These are phyloP conservation scores for Arctia plantaginis DNA, from an alignment of 2,888 invertebrate genomes.

Conservation along the genomic window DNA sequence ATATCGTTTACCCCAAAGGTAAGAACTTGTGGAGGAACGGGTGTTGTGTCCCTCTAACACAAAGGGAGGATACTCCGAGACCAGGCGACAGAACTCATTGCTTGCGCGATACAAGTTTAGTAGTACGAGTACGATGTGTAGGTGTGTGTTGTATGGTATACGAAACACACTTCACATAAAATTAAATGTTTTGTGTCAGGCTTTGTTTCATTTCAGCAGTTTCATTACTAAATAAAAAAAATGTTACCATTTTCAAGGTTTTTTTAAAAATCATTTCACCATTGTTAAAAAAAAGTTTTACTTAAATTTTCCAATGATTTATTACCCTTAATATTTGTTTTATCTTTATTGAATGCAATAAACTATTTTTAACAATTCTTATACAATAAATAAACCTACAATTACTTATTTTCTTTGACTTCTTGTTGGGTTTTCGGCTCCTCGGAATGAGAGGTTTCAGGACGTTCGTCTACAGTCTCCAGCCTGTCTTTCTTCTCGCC, in stretches of 20 bases:
- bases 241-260: background rate
- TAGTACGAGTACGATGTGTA: no score
- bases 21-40: no score
- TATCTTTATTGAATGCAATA: background rate
- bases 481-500: constrained; percentile 27
- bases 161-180: background rate
- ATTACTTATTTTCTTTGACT: constrained; percentile 17
- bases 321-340: background rate
- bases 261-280: background rate
- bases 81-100: no score
- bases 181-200: no score
- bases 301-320: background rate
- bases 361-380: background rate
- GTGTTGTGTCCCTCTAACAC: no score
- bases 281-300: background rate
- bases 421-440: constrained; percentile 28
- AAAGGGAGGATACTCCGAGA: no score
- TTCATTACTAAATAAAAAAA: background rate
- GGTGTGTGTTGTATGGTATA: no score
- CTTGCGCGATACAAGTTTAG: no score
- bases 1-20: no score
- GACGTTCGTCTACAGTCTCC: constrained; percentile 50
- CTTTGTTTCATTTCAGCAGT: background rate
- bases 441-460: constrained; percentile 34
- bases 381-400: background rate